phyloP scores from a whole-genome alignment of 2,888 invertebrate genomes.

The Prosapia bicincta region DNA sequence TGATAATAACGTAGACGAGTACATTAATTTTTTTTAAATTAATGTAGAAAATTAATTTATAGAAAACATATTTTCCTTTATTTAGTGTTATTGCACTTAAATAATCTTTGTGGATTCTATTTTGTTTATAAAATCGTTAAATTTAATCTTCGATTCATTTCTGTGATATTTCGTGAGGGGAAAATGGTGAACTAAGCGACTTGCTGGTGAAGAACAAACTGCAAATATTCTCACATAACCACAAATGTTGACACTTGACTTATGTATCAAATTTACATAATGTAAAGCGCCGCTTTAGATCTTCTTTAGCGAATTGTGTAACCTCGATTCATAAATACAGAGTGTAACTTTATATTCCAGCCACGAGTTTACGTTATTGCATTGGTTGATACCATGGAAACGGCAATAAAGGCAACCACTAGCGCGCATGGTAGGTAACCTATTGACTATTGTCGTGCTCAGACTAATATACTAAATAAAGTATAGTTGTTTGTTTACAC shows the following conservation, averaged over 20 bases:
- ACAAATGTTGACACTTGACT: not conserved
- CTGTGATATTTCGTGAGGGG: too few relatives aligned
- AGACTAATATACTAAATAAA: not conserved
- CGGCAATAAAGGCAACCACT: not conserved
- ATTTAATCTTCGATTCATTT: too few relatives aligned
- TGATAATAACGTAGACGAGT: too few relatives aligned
- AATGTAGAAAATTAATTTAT: too few relatives aligned
- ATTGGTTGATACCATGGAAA: not conserved
- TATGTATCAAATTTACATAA: not conserved
- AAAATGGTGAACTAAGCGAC: too few relatives aligned
- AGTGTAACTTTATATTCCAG: not conserved
- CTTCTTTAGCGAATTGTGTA: not conserved
- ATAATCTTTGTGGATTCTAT: too few relatives aligned
- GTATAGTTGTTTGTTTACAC: not conserved
- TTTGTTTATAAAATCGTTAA: too few relatives aligned
- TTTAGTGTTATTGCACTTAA: too few relatives aligned
- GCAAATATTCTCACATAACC: too few relatives aligned
- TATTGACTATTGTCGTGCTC: not conserved
- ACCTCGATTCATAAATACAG: not conserved
- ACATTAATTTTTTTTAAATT: too few relatives aligned
- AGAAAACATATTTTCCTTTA: too few relatives aligned
- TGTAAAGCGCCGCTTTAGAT: not conserved
- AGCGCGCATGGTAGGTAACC: conserved; percentile 2
- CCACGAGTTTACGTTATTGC: not conserved
- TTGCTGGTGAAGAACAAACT: too few relatives aligned